Conservation (phyloP, 1,140 invertebrate species). For the Lethrus apterus region DNA sequence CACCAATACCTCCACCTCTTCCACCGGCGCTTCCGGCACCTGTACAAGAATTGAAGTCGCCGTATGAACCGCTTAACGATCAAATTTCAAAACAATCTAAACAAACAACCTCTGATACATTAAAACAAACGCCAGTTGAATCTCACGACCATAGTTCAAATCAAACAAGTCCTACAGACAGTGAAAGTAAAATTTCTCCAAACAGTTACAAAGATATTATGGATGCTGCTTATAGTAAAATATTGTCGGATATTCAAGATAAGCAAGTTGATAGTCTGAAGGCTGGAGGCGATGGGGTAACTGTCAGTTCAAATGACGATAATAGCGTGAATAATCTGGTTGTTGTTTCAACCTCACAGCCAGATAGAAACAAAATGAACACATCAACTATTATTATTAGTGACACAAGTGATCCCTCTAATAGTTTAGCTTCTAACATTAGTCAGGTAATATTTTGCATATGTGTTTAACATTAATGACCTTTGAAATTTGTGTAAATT, state of each 20-base stretch:
- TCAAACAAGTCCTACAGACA: no score
- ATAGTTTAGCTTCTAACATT: slow-evolving; percentile 60
- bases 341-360: slow-evolving; percentile 25
- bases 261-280: slow-evolving; percentile 2
- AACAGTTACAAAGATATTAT: slow-evolving; percentile 13
- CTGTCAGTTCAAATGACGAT: slow-evolving; percentile 8
- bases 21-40: slow-evolving; percentile 5
- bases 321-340: slow-evolving; percentile 24
- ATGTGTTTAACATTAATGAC: slow-evolving; percentile 7
- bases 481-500: neutral
- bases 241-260: slow-evolving; percentile 11
- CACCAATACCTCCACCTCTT: slow-evolving; percentile 14
- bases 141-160: no score
- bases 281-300: slow-evolving; percentile 3
- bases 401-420: slow-evolving; percentile 51
- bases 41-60: neutral
- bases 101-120: no score
- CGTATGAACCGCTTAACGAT: neutral
- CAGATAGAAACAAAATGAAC: slow-evolving; percentile 33
- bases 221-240: slow-evolving; percentile 20
- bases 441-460: slow-evolving; percentile 60
- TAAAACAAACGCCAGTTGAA: no score
- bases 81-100: no score
- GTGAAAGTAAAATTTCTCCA: no score
- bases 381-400: slow-evolving; percentile 54